phyloP scores from a whole-genome alignment of 2,888 invertebrate species.

The Toxonevra muliebris region DNA sequence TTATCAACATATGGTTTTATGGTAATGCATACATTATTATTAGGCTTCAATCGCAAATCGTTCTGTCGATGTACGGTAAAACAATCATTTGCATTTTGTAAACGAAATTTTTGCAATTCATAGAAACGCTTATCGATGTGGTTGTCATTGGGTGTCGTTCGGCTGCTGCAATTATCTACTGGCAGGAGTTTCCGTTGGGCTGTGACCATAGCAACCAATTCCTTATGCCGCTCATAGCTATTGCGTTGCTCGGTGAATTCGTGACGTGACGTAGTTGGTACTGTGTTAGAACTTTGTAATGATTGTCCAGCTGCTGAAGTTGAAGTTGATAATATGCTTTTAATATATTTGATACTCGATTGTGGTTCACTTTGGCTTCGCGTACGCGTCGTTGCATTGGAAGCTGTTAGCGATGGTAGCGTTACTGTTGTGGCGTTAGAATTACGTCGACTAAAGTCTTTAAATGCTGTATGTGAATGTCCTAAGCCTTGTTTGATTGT shows the following conservation, averaged over 20 bases:
- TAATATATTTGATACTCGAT: background rate
- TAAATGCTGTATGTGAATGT: background rate
- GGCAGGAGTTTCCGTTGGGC: background rate
- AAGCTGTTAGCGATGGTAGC: background rate
- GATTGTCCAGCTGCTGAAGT: background rate
- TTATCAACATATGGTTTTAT: background rate
- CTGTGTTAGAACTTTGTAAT: conserved; percentile 12
- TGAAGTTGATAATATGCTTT: too few relatives aligned
- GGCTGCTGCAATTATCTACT: too few relatives aligned
- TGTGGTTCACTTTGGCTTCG: background rate
- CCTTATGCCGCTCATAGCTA: conserved; percentile 18
- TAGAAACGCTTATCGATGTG: conserved; percentile 17
- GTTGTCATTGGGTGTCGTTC: background rate
- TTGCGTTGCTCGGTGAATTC: conserved; percentile 25
- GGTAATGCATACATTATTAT: background rate
- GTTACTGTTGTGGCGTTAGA: conserved; percentile 27
- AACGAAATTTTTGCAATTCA: conserved; percentile 24
- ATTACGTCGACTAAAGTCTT: conserved; percentile 25
- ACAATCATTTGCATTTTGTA: conserved; percentile 23
- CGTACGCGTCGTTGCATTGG: conserved; percentile 6
- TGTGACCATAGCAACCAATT: conserved; percentile 12
- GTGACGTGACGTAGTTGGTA: conserved; percentile 7
- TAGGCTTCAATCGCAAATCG: conserved; percentile 13
- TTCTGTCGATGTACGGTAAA: conserved; percentile 21
- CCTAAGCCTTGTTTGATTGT: conserved; percentile 9